phyloP scores from a whole-genome alignment of 2,888 invertebrate genomes.

The Drosophila algonquin region DNA sequence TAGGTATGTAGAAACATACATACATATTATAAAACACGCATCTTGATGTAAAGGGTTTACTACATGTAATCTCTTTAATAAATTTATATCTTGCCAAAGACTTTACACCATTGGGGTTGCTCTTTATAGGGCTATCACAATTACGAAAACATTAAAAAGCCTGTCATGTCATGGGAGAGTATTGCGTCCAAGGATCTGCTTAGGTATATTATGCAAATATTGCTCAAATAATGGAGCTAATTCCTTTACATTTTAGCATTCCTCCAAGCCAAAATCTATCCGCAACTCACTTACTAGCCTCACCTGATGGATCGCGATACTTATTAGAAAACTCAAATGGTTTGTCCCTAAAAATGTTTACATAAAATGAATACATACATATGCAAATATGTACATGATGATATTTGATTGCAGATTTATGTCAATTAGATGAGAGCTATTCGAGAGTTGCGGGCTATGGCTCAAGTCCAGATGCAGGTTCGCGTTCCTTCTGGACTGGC shows the following conservation, averaged over 20 bases:
- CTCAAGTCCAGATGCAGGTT: slow-evolving; percentile 79
- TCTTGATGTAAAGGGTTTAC: background rate
- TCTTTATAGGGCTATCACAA: slow-evolving; percentile 17
- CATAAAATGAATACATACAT: background rate
- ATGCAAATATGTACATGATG: background rate
- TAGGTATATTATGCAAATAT: slow-evolving; percentile 85
- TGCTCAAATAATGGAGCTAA: background rate
- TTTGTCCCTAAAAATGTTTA: slow-evolving; percentile 67
- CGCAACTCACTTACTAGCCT: slow-evolving; percentile 91
- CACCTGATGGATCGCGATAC: slow-evolving; percentile 92
- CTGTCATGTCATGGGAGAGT: slow-evolving; percentile 93
- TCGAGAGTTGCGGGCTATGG: slow-evolving; percentile 83
- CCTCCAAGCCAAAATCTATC: slow-evolving; percentile 92
- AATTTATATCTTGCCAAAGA: background rate
- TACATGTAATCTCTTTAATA: background rate
- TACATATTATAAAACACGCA: background rate
- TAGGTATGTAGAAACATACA: background rate
- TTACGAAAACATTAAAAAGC: background rate
- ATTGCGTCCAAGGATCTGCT: slow-evolving; percentile 92
- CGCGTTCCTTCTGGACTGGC: slow-evolving; percentile 80
- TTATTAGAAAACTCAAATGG: slow-evolving; percentile 89
- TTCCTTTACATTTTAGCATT: slow-evolving; percentile 85
- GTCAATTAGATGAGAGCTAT: slow-evolving; percentile 82
- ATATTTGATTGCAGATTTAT: slow-evolving; percentile 65
- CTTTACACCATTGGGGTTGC: background rate